A percentile compares a stretch with the other conserved stretches of the same genome.
These are phyloP conservation scores for Pseudomyrmex flavicornis DNA, from an alignment of 1,140 invertebrate genomes.

Conservation along the genomic window DNA sequence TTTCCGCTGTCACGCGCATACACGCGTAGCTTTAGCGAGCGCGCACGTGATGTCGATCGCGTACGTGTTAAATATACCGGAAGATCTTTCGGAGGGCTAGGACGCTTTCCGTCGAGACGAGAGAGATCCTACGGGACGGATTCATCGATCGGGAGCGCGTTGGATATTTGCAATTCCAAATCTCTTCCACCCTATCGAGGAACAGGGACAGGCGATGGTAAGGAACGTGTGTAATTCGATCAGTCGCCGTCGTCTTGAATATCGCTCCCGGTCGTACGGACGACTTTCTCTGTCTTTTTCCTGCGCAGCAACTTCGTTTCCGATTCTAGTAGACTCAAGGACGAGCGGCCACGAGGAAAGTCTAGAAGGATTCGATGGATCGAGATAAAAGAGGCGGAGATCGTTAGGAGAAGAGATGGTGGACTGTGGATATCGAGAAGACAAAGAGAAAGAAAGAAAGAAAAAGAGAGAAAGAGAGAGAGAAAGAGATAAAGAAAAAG, in stretches of 20 bases:
- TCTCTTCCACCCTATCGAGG: constrained; percentile 35
- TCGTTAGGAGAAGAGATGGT: constrained; percentile 16
- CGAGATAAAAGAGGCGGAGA: constrained; percentile 13
- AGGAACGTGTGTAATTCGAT: constrained; percentile 67
- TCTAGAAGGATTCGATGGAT: constrained; percentile 5
- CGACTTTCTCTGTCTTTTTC: constrained; percentile 53
- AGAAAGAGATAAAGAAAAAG: neutral
- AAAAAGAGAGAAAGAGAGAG: neutral
- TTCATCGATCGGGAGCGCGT: constrained; percentile 17
- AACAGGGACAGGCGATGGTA: constrained; percentile 28
- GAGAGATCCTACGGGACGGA: constrained; percentile 32
- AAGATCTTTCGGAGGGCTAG: constrained; percentile 26
- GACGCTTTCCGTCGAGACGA: neutral
- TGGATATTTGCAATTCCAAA: constrained; percentile 61
- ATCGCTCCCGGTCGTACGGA: constrained; percentile 21
- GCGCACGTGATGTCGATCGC: constrained; percentile 4
- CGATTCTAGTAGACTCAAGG: constrained; percentile 32
- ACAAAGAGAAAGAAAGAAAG: neutral
- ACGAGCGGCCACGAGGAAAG: neutral
- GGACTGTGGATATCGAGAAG: constrained; percentile 7
- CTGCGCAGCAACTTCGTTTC: constrained; percentile 8
- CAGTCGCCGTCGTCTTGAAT: constrained; percentile 35
- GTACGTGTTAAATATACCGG: constrained; percentile 33
- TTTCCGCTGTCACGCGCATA: neutral
- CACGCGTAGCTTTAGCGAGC: neutral